Evolutionary conservation across 92 coral and sea anemone species (phyloP).

Genomic region (Palythoa grandiflora): DNA sequence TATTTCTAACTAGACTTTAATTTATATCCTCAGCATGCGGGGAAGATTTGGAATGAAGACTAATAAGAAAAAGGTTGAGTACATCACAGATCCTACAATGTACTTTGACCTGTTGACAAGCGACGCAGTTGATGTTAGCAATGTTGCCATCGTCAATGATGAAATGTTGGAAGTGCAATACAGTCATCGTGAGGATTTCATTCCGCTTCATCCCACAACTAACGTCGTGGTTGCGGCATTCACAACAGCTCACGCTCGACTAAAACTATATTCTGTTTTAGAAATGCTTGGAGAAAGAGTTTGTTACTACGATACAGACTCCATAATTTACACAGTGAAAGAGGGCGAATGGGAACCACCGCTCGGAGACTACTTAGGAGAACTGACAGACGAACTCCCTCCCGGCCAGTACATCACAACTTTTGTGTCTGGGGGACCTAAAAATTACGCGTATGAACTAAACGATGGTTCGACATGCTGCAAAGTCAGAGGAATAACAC

Average conservation of each 20-base stretch:
- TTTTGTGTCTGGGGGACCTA: slow-evolving; percentile 66
- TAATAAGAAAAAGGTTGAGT: slow-evolving; percentile 15
- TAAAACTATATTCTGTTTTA: slow-evolving; percentile 41
- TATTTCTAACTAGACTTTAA: not conserved
- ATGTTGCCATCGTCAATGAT: slow-evolving; percentile 29
- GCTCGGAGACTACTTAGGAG: slow-evolving; percentile 37
- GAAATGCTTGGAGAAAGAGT: slow-evolving; percentile 14
- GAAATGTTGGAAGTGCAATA: slow-evolving; percentile 49
- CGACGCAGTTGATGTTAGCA: slow-evolving; percentile 1
- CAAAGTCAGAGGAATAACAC: slow-evolving; percentile 59
- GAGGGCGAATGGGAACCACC: slow-evolving; percentile 15
- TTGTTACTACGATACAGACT: slow-evolving; percentile 40
- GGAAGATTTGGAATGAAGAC: slow-evolving; percentile 62
- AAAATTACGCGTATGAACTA: slow-evolving; percentile 58
- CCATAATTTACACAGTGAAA: slow-evolving; percentile 25
- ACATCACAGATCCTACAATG: slow-evolving; percentile 32
- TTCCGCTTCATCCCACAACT: slow-evolving; percentile 5
- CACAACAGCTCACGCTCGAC: slow-evolving; percentile 53
- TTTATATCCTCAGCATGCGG: slow-evolving; percentile 33
- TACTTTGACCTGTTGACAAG: slow-evolving; percentile 34
- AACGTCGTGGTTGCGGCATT: slow-evolving; percentile 66
- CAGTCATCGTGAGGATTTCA: slow-evolving; percentile 11
- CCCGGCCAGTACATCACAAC: slow-evolving; percentile 45
- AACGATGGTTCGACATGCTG: slow-evolving; percentile 45
- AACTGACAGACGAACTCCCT: slow-evolving; percentile 21